Percentiles rank a stretch among this genome's conserved stretches.
Conservation (phyloP, 2,113 vertebrate genomes). For the Porphyrio hochstetteri region DNA sequence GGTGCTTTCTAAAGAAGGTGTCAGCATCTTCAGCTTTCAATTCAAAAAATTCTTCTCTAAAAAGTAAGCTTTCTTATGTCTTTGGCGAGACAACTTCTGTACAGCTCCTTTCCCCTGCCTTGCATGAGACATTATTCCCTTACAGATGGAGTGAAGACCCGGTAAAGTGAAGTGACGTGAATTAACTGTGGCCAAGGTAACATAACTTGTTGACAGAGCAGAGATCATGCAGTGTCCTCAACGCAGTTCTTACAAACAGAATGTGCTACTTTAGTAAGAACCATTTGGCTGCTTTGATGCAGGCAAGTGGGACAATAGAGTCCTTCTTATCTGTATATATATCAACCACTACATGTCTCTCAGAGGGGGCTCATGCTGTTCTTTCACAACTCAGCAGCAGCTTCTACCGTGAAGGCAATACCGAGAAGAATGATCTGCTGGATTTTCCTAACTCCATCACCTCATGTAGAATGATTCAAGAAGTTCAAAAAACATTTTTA, state of each 20-base stretch:
- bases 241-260: background rate
- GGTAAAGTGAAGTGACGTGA: background rate
- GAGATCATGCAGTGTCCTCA: background rate
- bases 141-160: background rate
- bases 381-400: background rate
- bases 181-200: background rate
- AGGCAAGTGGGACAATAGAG: background rate
- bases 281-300: background rate
- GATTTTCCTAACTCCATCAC: background rate
- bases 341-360: background rate
- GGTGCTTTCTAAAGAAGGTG: background rate
- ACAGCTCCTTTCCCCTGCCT: background rate
- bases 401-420: background rate
- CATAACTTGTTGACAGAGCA: background rate
- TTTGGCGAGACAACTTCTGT: background rate
- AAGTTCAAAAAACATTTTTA: background rate
- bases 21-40: background rate
- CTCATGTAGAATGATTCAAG: background rate
- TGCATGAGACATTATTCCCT: background rate
- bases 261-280: background rate
- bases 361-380: accelerated
- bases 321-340: background rate
- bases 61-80: background rate
- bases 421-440: background rate
- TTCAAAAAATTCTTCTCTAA: background rate